Evolutionary conservation across 2,113 vertebrate species (phyloP).

Genomic region (Orthonyx spaldingii): DNA sequence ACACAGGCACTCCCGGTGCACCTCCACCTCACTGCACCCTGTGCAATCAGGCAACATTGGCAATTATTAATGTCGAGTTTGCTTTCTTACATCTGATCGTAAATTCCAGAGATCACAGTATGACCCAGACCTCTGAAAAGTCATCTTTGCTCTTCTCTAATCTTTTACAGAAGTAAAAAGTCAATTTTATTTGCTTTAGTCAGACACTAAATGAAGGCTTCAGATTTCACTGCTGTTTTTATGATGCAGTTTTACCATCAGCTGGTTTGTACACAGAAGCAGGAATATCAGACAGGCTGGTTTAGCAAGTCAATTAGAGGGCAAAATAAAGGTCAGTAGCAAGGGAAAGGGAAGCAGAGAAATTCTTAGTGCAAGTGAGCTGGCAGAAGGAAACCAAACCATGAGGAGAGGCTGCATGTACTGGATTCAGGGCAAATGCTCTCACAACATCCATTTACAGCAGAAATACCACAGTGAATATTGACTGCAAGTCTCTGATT

Average conservation of each 20-base stretch:
- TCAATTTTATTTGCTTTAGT: background rate
- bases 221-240: background rate
- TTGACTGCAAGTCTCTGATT: background rate
- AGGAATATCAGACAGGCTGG: background rate
- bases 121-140: background rate
- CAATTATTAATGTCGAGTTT: background rate
- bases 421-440: background rate
- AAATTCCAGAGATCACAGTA: background rate
- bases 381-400: background rate
- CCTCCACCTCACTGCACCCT: rapidly evolving
- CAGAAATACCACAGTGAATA: background rate
- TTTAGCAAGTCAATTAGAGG: background rate
- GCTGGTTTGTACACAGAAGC: background rate
- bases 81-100: background rate
- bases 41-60: background rate
- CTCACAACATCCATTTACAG: background rate
- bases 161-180: background rate
- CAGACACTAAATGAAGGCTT: background rate
- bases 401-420: background rate
- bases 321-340: background rate
- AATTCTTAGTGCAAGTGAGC: background rate
- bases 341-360: background rate
- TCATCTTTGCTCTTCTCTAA: background rate
- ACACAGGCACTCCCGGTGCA: background rate
- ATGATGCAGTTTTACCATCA: background rate